phyloP scores from a whole-genome alignment of 2,797 vertebrate genomes.

The Lemur catta region DNA sequence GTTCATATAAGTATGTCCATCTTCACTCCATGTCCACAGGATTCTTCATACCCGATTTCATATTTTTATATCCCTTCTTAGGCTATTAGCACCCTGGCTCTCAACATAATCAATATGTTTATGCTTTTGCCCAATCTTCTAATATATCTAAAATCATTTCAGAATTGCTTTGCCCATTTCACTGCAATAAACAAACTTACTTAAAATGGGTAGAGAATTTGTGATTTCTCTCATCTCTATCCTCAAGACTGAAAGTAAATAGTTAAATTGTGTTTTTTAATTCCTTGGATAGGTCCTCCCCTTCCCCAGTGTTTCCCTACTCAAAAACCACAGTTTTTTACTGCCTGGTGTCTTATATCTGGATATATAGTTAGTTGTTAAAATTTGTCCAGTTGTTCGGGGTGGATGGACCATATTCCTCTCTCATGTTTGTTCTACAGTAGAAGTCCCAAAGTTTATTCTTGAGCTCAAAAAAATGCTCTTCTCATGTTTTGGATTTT shows the following conservation, averaged over 20 bases:
- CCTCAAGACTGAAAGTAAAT: background rate
- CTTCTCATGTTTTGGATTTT: background rate
- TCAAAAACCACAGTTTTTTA: background rate
- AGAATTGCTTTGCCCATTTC: background rate
- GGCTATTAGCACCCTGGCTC: background rate
- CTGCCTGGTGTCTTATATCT: background rate
- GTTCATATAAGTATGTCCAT: background rate
- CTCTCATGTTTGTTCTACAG: background rate
- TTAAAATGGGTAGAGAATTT: background rate
- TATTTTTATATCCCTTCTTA: background rate
- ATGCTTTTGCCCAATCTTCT: background rate
- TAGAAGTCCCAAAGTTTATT: background rate
- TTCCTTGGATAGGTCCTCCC: background rate
- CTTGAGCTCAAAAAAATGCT: background rate
- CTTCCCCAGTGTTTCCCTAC: background rate
- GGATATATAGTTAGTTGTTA: background rate
- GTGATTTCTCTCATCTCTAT: background rate
- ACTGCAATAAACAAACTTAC: background rate
- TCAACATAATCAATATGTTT: background rate
- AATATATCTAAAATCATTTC: background rate
- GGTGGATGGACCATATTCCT: background rate
- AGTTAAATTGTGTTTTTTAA: background rate
- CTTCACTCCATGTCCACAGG: background rate
- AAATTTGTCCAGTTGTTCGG: background rate
- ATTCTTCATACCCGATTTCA: background rate